Base-by-base conservation (phyloP, 2,113 vertebrate genomes). In the Miniopterus natalensis region DNA sequence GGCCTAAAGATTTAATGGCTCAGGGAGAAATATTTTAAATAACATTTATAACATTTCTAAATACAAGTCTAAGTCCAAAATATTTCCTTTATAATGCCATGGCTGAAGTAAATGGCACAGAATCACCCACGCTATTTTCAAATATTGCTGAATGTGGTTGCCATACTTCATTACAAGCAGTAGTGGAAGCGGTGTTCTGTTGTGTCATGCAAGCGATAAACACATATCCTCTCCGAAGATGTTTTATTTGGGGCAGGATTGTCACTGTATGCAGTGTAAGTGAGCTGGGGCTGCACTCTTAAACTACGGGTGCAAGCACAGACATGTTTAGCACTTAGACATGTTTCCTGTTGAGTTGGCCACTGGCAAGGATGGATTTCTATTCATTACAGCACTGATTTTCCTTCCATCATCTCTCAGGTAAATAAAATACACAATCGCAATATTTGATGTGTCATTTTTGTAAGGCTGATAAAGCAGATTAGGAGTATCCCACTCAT, bases 351-450 rank as follows among this genome's bases (percentile, higher is more conserved):
- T 94, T 74, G 31, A 70, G 2, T 10, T 83, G 42, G 47, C 36
- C 90, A 20, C 7, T 63, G 49, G 42, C 20, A 90, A 66, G 85
- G 85, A 96, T 81, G 66, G 20, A 88, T 78, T 84, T 80, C 51
- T 80, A 29, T 40, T 71, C 84, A 93, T 70, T 71, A 74, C 6
- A 47, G 23, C 29, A 84, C 21, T 79, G 47, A 65, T 81, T 14
- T 77, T 90, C 88, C 88, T 84, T 79, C 63, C 7, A 79, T 87
- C 53, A 42, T 79, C 20, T 95, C 71, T 70, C 2, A 71, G 70
- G 14, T 65, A 95, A 95, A 87, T 70, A 31, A 92, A 92, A 75
- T 63, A 90, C 47, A 75, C 20, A 95, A 27, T 65, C 15, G 78
- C 7, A 80, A 14, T 70, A 70, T 80, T 40, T 86, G 29, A 65